Base-by-base conservation (phyloP, 2,113 vertebrate species). In the Chloroceryle aenea region DNA sequence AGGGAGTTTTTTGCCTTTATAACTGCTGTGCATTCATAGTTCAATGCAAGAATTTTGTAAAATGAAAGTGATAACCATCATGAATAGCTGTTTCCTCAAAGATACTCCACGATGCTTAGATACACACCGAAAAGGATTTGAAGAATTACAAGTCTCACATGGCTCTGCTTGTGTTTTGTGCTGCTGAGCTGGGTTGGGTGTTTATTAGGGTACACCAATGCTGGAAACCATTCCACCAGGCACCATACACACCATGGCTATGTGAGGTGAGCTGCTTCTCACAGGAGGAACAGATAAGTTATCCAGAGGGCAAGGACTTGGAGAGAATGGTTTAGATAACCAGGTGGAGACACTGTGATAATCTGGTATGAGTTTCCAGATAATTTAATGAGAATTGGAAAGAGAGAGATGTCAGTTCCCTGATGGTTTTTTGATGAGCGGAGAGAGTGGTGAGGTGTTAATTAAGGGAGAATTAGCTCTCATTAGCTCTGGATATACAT, bases 361-460 rank as follows among this genome's bases (percentile, higher is more conserved):
- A 89, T 95, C 55, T 94, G 43, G 47, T 85, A 40, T 66, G 42
- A 81, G 20, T 40, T 92, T 67, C 42, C 59, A 92, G 86, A 86
- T 67, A 78, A 77, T 84, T 81, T 77, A 84, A 67, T 84, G 86
- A 67, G 90, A 90, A 93, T 67, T 94, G 94, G 85, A 87, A 94
- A 76, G 36, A 68, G 25, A 14, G 62, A 32, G 13, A 69, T 6
- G 3, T 83, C 80, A 66, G 40, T 66, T 89, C 53, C 36, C 82
- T 75, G 43, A 40, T 18, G 12, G 0, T 20, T 59, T 89, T 93
- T 55, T 78, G 4, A 72, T 62, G 62, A 63, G 14, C 14, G 11
- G 7, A 88, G 53, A 76, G 36, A 81, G 63, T 86, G 63, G 12
- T 94, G 85, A 95, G 52, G 73, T 92, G 82, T 83, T 93, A 92